A percentile compares a stretch with the other conserved stretches of the same genome.
phyloP scores from a whole-genome alignment of 2,888 invertebrate species.

The Pachymerium ferrugineum region DNA sequence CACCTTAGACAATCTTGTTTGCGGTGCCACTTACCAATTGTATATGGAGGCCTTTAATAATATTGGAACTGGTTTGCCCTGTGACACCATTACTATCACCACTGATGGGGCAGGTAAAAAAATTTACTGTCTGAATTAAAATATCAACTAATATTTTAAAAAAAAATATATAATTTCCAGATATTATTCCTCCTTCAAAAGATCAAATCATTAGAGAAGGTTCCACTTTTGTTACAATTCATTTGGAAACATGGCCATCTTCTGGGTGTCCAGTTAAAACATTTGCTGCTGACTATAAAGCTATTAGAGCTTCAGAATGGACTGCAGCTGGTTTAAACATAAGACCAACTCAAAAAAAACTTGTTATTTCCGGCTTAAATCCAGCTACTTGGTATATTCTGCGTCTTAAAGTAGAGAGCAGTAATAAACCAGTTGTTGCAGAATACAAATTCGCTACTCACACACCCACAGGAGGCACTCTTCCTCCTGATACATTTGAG shows the following conservation, averaged over 20 bases:
- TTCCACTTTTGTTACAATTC: conserved; percentile 33
- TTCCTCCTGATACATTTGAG: conserved; percentile 17
- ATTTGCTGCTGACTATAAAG: conserved; percentile 22
- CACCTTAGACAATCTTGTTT: background rate
- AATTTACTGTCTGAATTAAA: background rate
- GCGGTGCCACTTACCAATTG: background rate
- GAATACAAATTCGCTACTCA: conserved; percentile 29
- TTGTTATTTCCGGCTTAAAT: conserved; percentile 5
- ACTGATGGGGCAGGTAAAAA: background rate
- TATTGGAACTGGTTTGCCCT: background rate
- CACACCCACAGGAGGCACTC: conserved; percentile 28
- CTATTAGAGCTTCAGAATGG: background rate
- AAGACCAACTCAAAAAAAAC: conserved; percentile 10
- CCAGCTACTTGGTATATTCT: conserved; percentile 28
- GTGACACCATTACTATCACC: background rate
- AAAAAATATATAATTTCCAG: background rate
- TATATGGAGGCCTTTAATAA: background rate
- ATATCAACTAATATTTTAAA: background rate
- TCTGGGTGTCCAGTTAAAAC: conserved; percentile 11
- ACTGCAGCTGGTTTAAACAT: conserved; percentile 8
- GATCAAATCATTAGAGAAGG: conserved; percentile 33
- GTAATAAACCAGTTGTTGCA: background rate
- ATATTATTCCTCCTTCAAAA: conserved; percentile 1
- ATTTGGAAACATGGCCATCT: conserved; percentile 35
- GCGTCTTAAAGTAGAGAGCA: background rate